Percentiles rank a stretch among this genome's conserved stretches.
Evolutionary conservation across 2,888 invertebrate genomes (phyloP).

Genomic region (Parnassius mnemosyne): DNA sequence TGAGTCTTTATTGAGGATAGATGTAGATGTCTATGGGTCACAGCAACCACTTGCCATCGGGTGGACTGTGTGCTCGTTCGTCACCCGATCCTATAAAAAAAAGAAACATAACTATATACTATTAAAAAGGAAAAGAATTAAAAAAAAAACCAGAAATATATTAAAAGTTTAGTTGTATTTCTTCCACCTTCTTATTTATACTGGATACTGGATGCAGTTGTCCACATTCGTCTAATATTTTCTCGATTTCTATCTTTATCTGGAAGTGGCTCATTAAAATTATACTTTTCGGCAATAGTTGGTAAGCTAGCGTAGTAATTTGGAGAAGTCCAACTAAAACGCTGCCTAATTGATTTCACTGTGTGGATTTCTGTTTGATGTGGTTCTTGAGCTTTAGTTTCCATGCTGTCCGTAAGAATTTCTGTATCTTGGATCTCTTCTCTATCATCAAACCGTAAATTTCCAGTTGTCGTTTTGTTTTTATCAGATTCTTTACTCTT

Average conservation of each 20-base stretch:
- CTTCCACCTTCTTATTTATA: constrained; percentile 47
- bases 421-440: constrained; percentile 14
- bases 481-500: constrained; percentile 27
- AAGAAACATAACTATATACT: too few relatives aligned
- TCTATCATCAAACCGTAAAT: constrained; percentile 36
- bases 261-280: constrained; percentile 61
- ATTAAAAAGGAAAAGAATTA: too few relatives aligned
- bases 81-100: too few relatives aligned
- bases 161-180: neutral
- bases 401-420: constrained; percentile 9
- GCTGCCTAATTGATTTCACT: constrained; percentile 45
- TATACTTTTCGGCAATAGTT: constrained; percentile 51
- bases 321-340: constrained; percentile 48
- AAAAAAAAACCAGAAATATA: neutral
- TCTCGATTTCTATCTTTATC: constrained; percentile 52
- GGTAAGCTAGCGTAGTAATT: constrained; percentile 51
- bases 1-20: too few relatives aligned
- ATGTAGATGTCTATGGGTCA: too few relatives aligned
- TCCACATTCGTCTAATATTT: constrained; percentile 38
- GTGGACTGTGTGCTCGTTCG: too few relatives aligned
- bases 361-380: constrained; percentile 31
- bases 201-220: constrained; percentile 43
- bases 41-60: too few relatives aligned
- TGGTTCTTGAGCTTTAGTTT: constrained; percentile 18
- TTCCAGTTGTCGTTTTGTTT: constrained; percentile 44